phyloP scores from a whole-genome alignment of 2,888 invertebrate species.

The Spodoptera exigua region DNA sequence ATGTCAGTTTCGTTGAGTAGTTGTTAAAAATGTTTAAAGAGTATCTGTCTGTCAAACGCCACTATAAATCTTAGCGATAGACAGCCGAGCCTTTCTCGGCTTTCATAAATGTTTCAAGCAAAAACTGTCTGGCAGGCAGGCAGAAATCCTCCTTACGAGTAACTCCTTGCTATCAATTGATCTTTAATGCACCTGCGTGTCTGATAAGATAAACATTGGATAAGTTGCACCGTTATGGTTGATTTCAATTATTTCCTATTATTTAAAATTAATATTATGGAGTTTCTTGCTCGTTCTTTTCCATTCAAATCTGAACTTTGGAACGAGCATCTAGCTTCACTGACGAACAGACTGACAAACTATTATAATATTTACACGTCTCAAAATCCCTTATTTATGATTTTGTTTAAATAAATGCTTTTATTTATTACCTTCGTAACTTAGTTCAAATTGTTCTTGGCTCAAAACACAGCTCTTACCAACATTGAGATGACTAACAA shows the following conservation, averaged over 20 bases:
- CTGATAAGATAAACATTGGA: slow-evolving; percentile 4
- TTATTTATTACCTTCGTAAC: no score
- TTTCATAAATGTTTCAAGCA: slow-evolving; percentile 29
- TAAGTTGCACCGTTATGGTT: background rate
- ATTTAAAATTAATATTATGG: no score
- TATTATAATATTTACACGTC: no score
- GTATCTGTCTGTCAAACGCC: slow-evolving; percentile 7
- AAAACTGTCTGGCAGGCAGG: slow-evolving; percentile 13
- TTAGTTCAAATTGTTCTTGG: background rate
- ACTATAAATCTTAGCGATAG: slow-evolving; percentile 28
- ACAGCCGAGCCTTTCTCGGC: slow-evolving; percentile 11
- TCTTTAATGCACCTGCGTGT: slow-evolving; percentile 14
- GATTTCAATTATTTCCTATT: no score
- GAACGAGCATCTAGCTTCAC: no score
- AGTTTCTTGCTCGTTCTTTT: no score
- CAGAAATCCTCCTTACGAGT: background rate
- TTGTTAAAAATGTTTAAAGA: slow-evolving; percentile 1
- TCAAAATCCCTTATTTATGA: no score
- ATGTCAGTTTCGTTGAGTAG: no score
- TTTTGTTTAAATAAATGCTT: no score
- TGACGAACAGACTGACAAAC: no score
- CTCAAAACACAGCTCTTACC: slow-evolving; percentile 2
- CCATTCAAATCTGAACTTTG: no score
- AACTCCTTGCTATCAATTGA: slow-evolving; percentile 9
- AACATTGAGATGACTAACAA: slow-evolving; percentile 17